A percentile compares a stretch with the other conserved stretches of the same genome.
phyloP scores from a whole-genome alignment of 2,888 invertebrate species.

The Thumatha senex region DNA sequence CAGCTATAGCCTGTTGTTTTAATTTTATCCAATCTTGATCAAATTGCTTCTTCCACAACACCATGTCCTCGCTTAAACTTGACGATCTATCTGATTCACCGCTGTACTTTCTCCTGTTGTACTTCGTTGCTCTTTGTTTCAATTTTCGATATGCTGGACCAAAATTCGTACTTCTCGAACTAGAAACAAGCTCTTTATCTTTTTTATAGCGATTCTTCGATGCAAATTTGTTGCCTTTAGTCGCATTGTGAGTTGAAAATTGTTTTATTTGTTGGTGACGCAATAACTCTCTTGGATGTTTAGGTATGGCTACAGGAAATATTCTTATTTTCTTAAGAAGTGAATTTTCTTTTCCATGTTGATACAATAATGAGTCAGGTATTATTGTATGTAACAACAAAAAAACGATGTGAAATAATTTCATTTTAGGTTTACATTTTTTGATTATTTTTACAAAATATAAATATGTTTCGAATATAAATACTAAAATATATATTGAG shows the following conservation, averaged over 20 bases:
- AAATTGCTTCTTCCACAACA: not conserved
- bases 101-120: not conserved
- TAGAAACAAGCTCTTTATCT: not conserved
- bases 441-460: not conserved
- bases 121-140: not conserved
- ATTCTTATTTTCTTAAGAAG: not conserved
- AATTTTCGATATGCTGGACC: not conserved
- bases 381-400: not conserved
- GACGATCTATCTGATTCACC: not conserved
- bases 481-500: not conserved
- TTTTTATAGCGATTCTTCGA: not conserved
- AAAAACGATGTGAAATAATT: not conserved
- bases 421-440: constrained; percentile 2
- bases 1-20: not conserved
- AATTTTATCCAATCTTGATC: not conserved
- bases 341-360: not conserved
- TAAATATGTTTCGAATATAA: not conserved
- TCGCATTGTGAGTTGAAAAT: not conserved
- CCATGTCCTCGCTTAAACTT: not conserved
- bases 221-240: not conserved
- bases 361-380: not conserved
- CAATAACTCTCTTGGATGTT: not conserved
- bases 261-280: not conserved
- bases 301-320: too few species aligned
- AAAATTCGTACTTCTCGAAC: not conserved